A percentile compares a stretch with the other conserved stretches of the same genome.
phyloP scores from a whole-genome alignment of 1,140 invertebrate species.

The Armadillidium nasatum region DNA sequence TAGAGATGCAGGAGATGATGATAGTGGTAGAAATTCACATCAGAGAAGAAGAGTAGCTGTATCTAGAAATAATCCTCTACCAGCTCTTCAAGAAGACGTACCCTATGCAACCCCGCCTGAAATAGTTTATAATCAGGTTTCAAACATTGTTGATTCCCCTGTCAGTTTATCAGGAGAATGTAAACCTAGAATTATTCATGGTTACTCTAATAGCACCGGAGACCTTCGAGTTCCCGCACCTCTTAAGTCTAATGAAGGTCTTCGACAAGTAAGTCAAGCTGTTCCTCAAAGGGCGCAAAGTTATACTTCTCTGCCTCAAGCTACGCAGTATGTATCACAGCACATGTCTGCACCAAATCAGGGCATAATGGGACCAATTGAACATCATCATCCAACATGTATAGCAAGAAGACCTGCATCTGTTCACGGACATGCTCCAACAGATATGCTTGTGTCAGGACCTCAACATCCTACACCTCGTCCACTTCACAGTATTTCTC shows the following conservation, averaged over 20 bases:
- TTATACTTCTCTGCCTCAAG: constrained; percentile 24
- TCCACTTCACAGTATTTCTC: constrained; percentile 35
- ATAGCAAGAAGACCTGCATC: constrained; percentile 35
- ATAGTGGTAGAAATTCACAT: not conserved
- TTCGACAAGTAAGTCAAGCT: not conserved
- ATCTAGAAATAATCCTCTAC: constrained; percentile 29
- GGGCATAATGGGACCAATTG: constrained; percentile 32
- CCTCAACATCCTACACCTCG: constrained; percentile 26
- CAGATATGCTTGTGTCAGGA: constrained; percentile 30
- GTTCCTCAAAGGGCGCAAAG: constrained; percentile 28
- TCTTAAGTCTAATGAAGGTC: constrained; percentile 10
- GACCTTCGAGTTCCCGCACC: constrained; percentile 36
- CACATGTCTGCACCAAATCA: constrained; percentile 27
- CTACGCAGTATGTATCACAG: constrained; percentile 26
- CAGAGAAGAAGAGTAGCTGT: constrained; percentile 28
- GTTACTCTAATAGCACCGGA: constrained; percentile 29
- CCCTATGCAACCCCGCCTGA: constrained; percentile 38
- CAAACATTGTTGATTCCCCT: not conserved
- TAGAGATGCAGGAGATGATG: constrained; percentile 32
- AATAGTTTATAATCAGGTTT: too few species aligned
- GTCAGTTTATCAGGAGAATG: constrained; percentile 24
- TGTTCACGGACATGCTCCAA: constrained; percentile 39
- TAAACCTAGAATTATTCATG: constrained; percentile 32
- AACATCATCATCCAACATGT: constrained; percentile 33
- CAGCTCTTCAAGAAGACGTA: constrained; percentile 41